Base-by-base conservation (phyloP, 2,888 invertebrate genomes). In the Chesias legatella region DNA sequence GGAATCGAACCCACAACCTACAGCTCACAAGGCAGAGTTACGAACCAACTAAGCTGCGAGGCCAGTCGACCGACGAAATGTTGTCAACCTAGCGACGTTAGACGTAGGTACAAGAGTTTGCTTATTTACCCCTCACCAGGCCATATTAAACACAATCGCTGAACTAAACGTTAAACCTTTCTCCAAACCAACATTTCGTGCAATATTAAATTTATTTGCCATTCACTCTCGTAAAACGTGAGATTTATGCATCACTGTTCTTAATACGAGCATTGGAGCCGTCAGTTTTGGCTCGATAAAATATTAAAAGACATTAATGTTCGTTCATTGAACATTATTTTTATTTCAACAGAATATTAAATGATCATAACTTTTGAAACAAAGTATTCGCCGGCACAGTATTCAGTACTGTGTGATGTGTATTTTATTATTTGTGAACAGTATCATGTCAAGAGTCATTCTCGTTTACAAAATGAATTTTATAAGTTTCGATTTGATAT, bases 291-390 rank as follows among this genome's bases (percentile, higher is more conserved):
- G 58, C 61, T 64, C 67, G 67, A 79, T 81, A 81, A 81, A 77
- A 70, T 79, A 74, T 77, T 72, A 64, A 74, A 74, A 69, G 73
- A 77, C 73, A 72, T 76, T 73, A 72, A 80, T 68, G 63, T 51
- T 58, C 60, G 54, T 54, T 56, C 54, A 65, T 55, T 53, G 48
- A 56, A 63, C 55, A 54, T 63, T 62, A 69, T 76, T 73, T 72
- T 66, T 56, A 61, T 73, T 65, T 65, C 57, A 65, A 59, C 59
- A 60, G 53, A 63, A 62, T 58, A 59, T 68, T 58, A 68, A 63
- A 56, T 58, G 57, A 31, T 60, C 62, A 52, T 69, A 63, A 57
- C 51, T 66, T 17, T 17, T 48, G 42, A 53, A 48, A 62, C 57
- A 62, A 58, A 59, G 61, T 63, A 47, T 48, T 41, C 38, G 36